Conservation (phyloP, 1,140 invertebrate genomes). For the Drepana arcuata region DNA sequence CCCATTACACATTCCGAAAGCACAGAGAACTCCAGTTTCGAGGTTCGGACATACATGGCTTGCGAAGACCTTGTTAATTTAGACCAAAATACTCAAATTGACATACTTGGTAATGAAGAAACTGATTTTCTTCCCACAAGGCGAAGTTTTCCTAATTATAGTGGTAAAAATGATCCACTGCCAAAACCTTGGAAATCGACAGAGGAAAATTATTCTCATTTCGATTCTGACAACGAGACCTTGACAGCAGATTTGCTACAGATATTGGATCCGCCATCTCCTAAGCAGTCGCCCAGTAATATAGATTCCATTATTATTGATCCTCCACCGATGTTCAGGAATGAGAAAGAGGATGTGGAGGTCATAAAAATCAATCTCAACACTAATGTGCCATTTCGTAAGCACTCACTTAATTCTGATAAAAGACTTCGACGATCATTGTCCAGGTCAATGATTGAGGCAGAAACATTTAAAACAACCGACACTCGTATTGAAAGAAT, state of each 20-base stretch:
- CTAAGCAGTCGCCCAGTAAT: conserved; percentile 27
- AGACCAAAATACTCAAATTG: conserved; percentile 71
- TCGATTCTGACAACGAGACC: conserved; percentile 19
- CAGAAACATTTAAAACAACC: conserved; percentile 39
- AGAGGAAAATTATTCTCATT: conserved; percentile 45
- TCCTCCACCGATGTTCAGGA: conserved; percentile 73
- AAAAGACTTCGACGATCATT: conserved; percentile 61
- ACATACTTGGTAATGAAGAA: conserved; percentile 39
- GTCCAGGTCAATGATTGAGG: conserved; percentile 58
- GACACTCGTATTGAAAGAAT: conserved; percentile 39
- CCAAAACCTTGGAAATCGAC: conserved; percentile 58
- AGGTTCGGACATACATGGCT: conserved; percentile 70
- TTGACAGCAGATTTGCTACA: conserved; percentile 37
- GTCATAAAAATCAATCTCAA: conserved; percentile 56
- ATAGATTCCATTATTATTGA: conserved; percentile 64
- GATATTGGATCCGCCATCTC: conserved; percentile 54
- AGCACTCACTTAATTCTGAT: conserved; percentile 66
- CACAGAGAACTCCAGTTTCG: conserved; percentile 75
- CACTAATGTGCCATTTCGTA: conserved; percentile 55
- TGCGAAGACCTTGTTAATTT: conserved; percentile 78
- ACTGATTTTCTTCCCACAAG: conserved; percentile 49
- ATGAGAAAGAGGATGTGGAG: conserved; percentile 57
- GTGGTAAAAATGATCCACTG: conserved; percentile 30
- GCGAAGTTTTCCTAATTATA: conserved; percentile 49
- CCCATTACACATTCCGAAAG: conserved; percentile 69